Evolutionary conservation across 64 coral and sea anemone species (phyloP), one percentile per base, ranked within the genome.

Genomic region (Montipora sp.): DNA sequence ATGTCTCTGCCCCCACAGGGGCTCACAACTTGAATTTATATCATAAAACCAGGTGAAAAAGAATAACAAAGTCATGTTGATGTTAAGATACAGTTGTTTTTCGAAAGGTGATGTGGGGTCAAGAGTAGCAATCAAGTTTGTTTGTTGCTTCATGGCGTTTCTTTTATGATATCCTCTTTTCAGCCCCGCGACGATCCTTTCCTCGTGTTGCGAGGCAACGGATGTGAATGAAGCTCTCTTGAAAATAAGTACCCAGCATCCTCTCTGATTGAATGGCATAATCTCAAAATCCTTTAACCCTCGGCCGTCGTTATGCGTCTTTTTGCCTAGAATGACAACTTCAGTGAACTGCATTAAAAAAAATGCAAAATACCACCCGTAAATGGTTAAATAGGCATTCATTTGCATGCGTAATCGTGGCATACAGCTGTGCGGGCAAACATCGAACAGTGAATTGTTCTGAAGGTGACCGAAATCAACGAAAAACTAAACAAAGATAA

Each of bases 101-200:
- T 27, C 4, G 23, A 67, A 50, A 21, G 66, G 13, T 71, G 19
- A 48, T 43, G 45, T 85, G 47, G 50, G 63, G 82, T 85, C 82
- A 85, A 85, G 82, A 65, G 46, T 16, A 71, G 61, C 82, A 50
- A 85, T 85, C 82, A 85, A 85, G 46, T 71, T 71, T 71, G 82
- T 50, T 71, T 85, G 45, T 85, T 72, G 50, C 5, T 85, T 83
- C 49, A 15, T 23, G 75, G 14, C 16, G 2, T 15, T 46, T 16
- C 61, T 82, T 15, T 51, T 19, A 7, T 43, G 8, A 23, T 16
- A 81, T 81, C 24, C 79, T 43, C 13, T 10, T 15, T 27, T 9
- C 8, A 1, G 20, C 11, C 1, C 3, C 9, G 60, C 60, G 14
- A 14, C 60, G 11, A 63, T 3, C 15, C 9, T 63, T 63, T 14